Base-by-base conservation (phyloP, 2,888 invertebrate species). In the Nezara viridula region DNA sequence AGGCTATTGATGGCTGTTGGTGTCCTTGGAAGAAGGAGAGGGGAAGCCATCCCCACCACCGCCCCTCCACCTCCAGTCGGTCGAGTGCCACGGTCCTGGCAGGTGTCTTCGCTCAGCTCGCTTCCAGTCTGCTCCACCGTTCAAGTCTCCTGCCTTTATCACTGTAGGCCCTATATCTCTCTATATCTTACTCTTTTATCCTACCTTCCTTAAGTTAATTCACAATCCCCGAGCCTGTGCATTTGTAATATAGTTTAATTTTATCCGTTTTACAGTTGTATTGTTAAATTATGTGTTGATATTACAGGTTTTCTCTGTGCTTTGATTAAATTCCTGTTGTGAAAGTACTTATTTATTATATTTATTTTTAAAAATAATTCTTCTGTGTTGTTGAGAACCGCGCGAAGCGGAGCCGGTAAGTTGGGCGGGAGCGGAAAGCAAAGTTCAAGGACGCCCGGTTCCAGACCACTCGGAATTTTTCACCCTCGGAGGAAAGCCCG, bases 401-500 rank as follows among this genome's bases (percentile, higher is more conserved):
- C 19, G 27, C 21, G 52, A 3, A 5, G 85, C 85, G 66, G 66
- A 44, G 60, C 60, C 49, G 88, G 66, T 60, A 73, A 37, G 37
- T 19, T 49, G 32, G 32, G 85, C 85, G 85, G 44, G 44, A 40
- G 85, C 85, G 85, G 32, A 32, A 49, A 55, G n/a, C 87, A 87
- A 73, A 87, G 88, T 88, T 88, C 73, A 88, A 88, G 88, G 88
- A 0, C 37, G 66, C n/a, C 88, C 40, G 88, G 66, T 88, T n/a
- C 9, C 40, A 6, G 40, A 12, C 44, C 40, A 10, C 37, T 40
- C 73, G 77, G 77, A 40, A 44, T 44, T 81, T 44, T 81, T 44
- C 44, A 44, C 44, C 81, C 81, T 81, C n/a, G 19, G 77, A 6
- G 77, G 77, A 77, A 77, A 77, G 7, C 37, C 32, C 55, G 7